These are phyloP conservation scores for Papilio glaucus DNA, from an alignment of 1,140 invertebrate species.

Conservation along the genomic window DNA sequence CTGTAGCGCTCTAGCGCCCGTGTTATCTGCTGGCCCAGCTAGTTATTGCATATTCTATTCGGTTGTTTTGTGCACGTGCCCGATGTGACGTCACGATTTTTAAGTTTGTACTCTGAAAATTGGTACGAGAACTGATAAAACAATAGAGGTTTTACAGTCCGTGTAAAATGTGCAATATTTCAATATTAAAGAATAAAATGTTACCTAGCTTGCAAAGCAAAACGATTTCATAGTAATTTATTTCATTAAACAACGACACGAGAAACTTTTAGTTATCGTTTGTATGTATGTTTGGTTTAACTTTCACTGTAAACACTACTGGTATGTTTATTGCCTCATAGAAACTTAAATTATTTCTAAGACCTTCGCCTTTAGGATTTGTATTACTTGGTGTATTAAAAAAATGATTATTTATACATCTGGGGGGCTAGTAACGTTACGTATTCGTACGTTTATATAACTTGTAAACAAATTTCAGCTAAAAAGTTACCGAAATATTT, in stretches of 20 bases:
- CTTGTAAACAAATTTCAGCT: slow-evolving; percentile 3
- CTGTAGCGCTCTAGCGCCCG: slow-evolving; percentile 9
- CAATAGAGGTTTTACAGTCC: not conserved
- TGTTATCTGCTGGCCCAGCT: slow-evolving; percentile 5
- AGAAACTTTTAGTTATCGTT: not conserved
- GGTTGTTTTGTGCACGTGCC: slow-evolving; percentile 38
- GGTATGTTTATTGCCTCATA: not conserved
- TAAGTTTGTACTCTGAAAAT: slow-evolving; percentile 17
- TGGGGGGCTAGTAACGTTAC: not conserved
- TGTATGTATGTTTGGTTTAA: not conserved
- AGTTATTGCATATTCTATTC: slow-evolving; percentile 36
- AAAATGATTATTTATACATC: not conserved
- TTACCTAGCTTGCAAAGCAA: no score
- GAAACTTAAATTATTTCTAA: not conserved
- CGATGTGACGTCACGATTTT: slow-evolving; percentile 25
- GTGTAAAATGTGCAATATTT: not conserved
- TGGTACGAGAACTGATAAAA: not conserved
- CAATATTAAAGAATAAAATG: no score
- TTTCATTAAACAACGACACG: no score
- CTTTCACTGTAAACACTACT: not conserved
- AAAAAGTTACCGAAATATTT: slow-evolving; percentile 10
- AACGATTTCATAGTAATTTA: no score
- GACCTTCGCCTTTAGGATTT: no score
- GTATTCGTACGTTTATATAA: not conserved
- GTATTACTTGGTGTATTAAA: no score